phyloP scores from a whole-genome alignment of 2,113 vertebrate genomes.

The Lepus americanus region DNA sequence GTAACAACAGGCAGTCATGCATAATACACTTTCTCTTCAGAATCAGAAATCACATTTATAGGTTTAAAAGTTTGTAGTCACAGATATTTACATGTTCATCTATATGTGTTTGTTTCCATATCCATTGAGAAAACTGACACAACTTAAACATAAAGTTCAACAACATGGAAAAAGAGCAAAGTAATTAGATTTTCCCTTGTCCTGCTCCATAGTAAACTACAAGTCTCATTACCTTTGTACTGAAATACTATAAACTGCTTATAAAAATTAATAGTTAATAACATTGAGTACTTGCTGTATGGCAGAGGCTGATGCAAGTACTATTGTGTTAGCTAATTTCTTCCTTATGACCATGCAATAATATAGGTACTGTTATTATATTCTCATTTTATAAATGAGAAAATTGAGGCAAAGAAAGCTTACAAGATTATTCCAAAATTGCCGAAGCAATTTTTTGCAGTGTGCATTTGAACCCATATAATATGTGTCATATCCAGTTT shows the following conservation, averaged over 20 bases:
- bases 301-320: not conserved
- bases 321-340: not conserved
- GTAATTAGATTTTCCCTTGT: not conserved
- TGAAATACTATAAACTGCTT: not conserved
- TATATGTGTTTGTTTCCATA: not conserved
- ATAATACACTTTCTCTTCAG: not conserved
- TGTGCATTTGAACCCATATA: not conserved
- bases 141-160: slow-evolving; percentile 58
- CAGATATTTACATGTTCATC: not conserved
- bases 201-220: not conserved
- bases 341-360: not conserved
- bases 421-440: not conserved
- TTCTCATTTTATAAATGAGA: not conserved
- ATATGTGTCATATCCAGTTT: not conserved
- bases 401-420: not conserved
- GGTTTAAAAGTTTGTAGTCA: not conserved
- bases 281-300: not conserved
- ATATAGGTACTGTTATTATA: not conserved
- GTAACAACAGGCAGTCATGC: not conserved
- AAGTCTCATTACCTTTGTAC: not conserved
- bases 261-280: slow-evolving; percentile 19
- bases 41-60: not conserved
- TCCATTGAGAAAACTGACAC: not conserved
- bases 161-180: not conserved
- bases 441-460: not conserved